These are phyloP conservation scores for Macrotrachela quadricornifera DNA, from an alignment of 1,140 invertebrate genomes.

Conservation along the genomic window DNA sequence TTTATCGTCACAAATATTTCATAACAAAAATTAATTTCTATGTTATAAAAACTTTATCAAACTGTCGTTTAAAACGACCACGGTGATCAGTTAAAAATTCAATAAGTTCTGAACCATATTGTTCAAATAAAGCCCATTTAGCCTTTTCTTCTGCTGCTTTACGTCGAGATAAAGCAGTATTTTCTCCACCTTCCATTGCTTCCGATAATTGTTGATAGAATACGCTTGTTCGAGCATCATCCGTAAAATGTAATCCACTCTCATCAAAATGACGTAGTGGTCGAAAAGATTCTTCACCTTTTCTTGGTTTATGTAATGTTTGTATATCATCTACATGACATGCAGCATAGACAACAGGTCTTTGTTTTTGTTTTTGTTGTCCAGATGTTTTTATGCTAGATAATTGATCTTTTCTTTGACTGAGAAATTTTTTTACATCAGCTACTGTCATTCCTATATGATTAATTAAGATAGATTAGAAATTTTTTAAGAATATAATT, in stretches of 20 bases:
- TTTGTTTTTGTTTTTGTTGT: slow-evolving; percentile 13
- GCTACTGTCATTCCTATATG: slow-evolving; percentile 11
- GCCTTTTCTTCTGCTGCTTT: not conserved
- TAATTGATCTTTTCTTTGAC: slow-evolving; percentile 14
- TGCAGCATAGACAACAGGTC: slow-evolving; percentile 21
- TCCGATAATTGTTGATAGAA: not conserved
- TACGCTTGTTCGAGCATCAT: not conserved
- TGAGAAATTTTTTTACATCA: slow-evolving; percentile 12
- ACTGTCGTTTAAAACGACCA: not conserved
- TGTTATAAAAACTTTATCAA: slow-evolving; percentile 8
- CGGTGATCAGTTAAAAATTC: slow-evolving; percentile 2
- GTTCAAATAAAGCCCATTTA: not conserved
- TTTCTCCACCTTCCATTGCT: not conserved
- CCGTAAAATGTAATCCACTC: not conserved
- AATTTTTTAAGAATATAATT: not conserved
- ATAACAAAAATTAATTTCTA: not conserved
- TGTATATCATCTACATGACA: slow-evolving; percentile 16
- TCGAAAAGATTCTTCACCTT: not conserved
- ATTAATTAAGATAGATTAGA: slow-evolving; percentile 7
- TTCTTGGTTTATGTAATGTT: not conserved
- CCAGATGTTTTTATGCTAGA: slow-evolving; percentile 13
- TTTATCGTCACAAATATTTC: not conserved
- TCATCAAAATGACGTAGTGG: not conserved
- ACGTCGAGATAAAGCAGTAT: not conserved
- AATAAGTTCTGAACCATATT: not conserved